Base-by-base conservation (phyloP, 2,888 invertebrate species). In the Harpagoxenus sublaevis region DNA sequence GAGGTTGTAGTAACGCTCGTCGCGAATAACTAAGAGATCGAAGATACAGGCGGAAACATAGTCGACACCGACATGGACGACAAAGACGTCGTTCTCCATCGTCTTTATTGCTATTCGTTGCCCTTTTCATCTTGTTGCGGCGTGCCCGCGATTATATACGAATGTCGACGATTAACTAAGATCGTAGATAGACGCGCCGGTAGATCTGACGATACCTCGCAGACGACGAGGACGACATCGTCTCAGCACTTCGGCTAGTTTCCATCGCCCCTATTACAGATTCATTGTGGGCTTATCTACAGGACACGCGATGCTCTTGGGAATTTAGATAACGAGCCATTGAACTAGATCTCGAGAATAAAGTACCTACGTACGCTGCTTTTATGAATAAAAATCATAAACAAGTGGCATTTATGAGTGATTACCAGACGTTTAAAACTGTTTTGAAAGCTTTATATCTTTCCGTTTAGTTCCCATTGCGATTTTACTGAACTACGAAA, bases 101-200 rank as follows among this genome's bases (percentile, higher is more conserved):
- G 85, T 84, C 89, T 85, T 90, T 85, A 87, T 90, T 85, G 83
- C 88, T 71, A 83, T 75, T 90, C 84, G 89, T 86, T 90, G 88
- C 57, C 83, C 90, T 85, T 89, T 90, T 89, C 85, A 84, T 83
- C 60, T 77, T 78, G 74, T 74, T 28, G 57, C 73, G 81, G 55
- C 85, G 88, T 77, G 74, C 62, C 31, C 82, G 55, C 86, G 90
- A 89, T 87, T 87, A 23, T 23, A 23, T 23, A 85, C 90, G 89
- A 87, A 88, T 87, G 78, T 82, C 60, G 79, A 65, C 89, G 89
- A 89, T 89, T 90, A 90, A 85, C 81, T 73, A 87, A 89, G 89
- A 89, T 90, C 79, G 79, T 79, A 90, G 89, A 89, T 89, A 89
- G 83, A 86, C 77, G 77, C 68, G 48, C 65, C 28, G 42, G 39